Base-by-base conservation (phyloP, 2,888 invertebrate species). In the Drosophila cognata region DNA sequence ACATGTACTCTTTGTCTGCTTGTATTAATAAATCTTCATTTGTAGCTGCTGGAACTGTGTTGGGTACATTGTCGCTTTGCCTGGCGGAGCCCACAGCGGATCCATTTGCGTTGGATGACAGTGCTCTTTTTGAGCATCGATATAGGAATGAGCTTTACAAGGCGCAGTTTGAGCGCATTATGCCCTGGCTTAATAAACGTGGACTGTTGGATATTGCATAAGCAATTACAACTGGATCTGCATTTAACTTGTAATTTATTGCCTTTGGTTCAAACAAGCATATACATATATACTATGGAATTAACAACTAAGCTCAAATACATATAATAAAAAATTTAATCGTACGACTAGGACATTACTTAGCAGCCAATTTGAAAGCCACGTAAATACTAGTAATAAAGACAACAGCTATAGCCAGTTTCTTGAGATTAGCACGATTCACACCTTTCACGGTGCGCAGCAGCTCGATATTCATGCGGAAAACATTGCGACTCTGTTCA, bases 401-500 rank as follows among this genome's bases (percentile, higher is more conserved):
- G 7, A 89, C 58, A 31, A 90, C 71, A 33, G 84, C 84, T 13
- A 91, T 75, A 0, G 89, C 85, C 18, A 93, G 55, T 71, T 92
- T 91, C 13, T 79, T 82, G 0, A 92, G 75, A 78, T 91, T 90
- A 5, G 91, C 95, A 86, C 94, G 93, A 86, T 95, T 95, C 21
- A 96, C 95, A 0, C 96, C 96, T 41, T 95, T 94, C 0, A 97
- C 95, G 11, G 95, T 96, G 82, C 95, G 94, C 6, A 97, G 95
- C 62, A 97, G 95, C 79, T 95, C 94, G 83, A 96, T 96, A 88
- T 97, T 97, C 89, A 95, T 94, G 18, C 94, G 92, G 89, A 97
- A 97, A 10, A 97, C 96, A 84, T 94, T 95, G 88, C 95, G 95
- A 89, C 97, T 96, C 90, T 97, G 97, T 71, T 95, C 95, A 25